phyloP scores from a whole-genome alignment of 1,140 invertebrate species.

The Cryptotermes secundus region DNA sequence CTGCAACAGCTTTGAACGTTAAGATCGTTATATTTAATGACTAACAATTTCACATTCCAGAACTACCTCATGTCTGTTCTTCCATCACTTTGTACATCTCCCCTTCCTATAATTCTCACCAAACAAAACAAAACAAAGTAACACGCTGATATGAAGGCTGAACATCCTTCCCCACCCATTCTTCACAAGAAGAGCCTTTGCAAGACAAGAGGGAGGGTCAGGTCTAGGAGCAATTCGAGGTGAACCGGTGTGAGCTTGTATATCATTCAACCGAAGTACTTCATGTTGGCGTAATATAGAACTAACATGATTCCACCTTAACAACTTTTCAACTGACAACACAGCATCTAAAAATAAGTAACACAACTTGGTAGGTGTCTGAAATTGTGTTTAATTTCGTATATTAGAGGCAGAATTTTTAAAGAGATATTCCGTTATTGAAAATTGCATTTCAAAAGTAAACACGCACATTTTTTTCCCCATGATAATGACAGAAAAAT shows the following conservation, averaged over 20 bases:
- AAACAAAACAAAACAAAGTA: background rate
- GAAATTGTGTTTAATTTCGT: no score
- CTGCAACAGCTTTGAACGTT: background rate
- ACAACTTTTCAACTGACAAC: background rate
- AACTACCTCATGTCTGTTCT: background rate
- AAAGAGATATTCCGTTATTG: no score
- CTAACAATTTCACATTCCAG: background rate
- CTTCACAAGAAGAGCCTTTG: background rate
- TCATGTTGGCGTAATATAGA: background rate
- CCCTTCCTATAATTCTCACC: background rate
- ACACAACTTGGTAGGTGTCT: no score
- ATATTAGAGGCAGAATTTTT: no score
- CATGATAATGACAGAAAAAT: no score
- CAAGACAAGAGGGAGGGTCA: background rate
- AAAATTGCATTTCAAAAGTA: no score
- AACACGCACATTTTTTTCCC: no score
- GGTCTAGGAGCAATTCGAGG: background rate
- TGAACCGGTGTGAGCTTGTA: background rate
- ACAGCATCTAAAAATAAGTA: background rate
- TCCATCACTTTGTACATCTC: background rate
- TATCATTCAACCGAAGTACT: background rate
- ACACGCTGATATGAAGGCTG: background rate
- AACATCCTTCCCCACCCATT: background rate
- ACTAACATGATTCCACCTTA: background rate
- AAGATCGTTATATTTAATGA: background rate